Percentiles rank a stretch among this genome's conserved stretches.
Evolutionary conservation across 2,113 vertebrate genomes (phyloP).

Genomic region (Motacilla alba): DNA sequence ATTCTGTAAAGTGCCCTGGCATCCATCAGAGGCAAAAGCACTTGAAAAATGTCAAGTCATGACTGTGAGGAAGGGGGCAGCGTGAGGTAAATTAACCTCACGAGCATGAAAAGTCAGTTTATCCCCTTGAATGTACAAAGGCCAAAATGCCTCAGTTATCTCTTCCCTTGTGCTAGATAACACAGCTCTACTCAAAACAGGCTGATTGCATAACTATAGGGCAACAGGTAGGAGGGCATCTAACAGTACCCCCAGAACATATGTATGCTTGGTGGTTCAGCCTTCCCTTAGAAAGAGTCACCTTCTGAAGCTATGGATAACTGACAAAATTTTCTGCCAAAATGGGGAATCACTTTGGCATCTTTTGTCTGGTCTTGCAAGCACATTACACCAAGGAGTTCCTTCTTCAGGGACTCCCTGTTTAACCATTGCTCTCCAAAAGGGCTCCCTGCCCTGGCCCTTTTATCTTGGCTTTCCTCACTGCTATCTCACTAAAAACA

Average conservation of each 20-base stretch:
- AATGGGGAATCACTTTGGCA: neutral
- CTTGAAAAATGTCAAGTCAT: slow-evolving; percentile 61
- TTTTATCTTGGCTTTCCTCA: neutral
- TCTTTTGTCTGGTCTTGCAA: neutral
- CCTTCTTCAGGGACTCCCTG: neutral
- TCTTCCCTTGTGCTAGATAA: slow-evolving; percentile 29
- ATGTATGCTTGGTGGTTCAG: neutral
- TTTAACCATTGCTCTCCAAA: neutral
- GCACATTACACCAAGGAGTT: neutral
- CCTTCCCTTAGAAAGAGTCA: neutral
- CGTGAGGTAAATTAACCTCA: neutral
- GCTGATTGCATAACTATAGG: slow-evolving; percentile 41
- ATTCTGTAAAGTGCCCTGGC: neutral
- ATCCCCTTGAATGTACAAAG: slow-evolving; percentile 36
- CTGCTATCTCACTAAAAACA: neutral
- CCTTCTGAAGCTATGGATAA: neutral
- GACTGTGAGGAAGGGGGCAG: slow-evolving; percentile 17
- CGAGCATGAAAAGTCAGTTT: neutral
- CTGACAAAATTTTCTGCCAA: neutral
- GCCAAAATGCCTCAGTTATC: slow-evolving; percentile 42
- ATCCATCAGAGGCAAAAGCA: slow-evolving; percentile 32
- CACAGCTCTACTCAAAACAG: slow-evolving; percentile 31
- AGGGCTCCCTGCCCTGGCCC: neutral
- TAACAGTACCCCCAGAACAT: neutral
- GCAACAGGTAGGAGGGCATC: slow-evolving; percentile 60